These are phyloP conservation scores for Propsilocerus akamusi DNA, from an alignment of 1,140 invertebrate genomes.

Conservation along the genomic window DNA sequence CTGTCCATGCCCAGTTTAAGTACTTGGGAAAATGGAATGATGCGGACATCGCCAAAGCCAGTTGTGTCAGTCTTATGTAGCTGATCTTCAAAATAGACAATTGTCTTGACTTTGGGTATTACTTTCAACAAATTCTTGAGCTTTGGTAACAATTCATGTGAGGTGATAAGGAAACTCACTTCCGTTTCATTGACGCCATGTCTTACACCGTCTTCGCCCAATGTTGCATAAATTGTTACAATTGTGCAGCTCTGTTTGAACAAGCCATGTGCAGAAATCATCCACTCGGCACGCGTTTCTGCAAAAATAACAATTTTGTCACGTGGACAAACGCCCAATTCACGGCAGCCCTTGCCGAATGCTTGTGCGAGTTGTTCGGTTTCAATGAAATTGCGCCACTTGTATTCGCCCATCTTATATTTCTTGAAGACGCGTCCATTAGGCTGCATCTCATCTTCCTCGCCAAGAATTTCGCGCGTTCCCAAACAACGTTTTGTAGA, in stretches of 20 bases:
- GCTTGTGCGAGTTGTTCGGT: conserved; percentile 33
- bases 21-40: conserved; percentile 41
- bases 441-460: conserved; percentile 83
- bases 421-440: conserved; percentile 96
- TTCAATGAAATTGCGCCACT: conserved; percentile 73
- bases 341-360: conserved; percentile 61
- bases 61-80: conserved; percentile 43
- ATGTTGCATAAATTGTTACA: conserved; percentile 91
- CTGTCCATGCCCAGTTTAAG: conserved; percentile 24
- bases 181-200: conserved; percentile 94
- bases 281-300: conserved; percentile 94
- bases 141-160: conserved; percentile 74
- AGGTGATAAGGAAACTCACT: conserved; percentile 75
- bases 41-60: conserved; percentile 45
- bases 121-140: conserved; percentile 56
- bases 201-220: conserved; percentile 88
- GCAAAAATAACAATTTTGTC: conserved; percentile 84
- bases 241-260: conserved; percentile 88
- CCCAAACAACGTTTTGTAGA: conserved; percentile 64
- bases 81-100: conserved; percentile 83
- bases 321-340: conserved; percentile 39
- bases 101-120: conserved; percentile 48
- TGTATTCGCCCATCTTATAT: conserved; percentile 85
- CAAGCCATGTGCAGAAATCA: conserved; percentile 82
- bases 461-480: conserved; percentile 73